Base-by-base conservation (phyloP, 1,140 invertebrate species). In the Zaprionus africanus region DNA sequence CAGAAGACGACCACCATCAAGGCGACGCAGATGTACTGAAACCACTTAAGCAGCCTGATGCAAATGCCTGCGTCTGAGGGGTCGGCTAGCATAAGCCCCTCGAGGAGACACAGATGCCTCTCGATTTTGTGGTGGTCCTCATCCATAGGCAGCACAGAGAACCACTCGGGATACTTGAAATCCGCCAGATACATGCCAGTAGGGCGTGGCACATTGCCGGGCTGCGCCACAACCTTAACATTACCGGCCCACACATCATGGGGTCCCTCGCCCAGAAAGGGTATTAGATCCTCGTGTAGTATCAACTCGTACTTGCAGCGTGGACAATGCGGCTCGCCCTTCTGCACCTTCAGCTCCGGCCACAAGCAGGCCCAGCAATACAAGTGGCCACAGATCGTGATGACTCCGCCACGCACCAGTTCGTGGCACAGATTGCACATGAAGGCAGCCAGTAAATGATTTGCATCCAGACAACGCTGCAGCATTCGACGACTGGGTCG, bases 361-460 rank as follows among this genome's bases (percentile, higher is more conserved):
- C 82, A 87, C 38, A 86, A 13, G 24, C 83, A 86, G 2, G 26
- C 13, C 83, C 83, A 86, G 41, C 83, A 86, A 22, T 51, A 86
- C 0, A 87, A 11, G 28, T 86, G 80, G 1, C 83, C 83, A 22
- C 83, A 86, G 26, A 86, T 75, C 3, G 79, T 78, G 11, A 86
- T 66, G 11, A 87, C 80, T 0, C 54, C 83, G 0, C 66, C 43
- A 0, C 60, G 69, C 0, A 79, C 57, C 9, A 68, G 60, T 4
- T 56, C 6, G 0, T 7, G 1, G 41, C 82, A 86, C 2, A 66
- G 2, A 0, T 73, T 78, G 36, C 82, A 86, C 12, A 17, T 0
- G 38, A 51, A 86, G 1, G 59, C 43, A 4, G 17, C 9, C 46
- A 51, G 46, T 5, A 0, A 4, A 13, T 0, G 19, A 51, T 51